Evolutionary conservation across 2,888 invertebrate genomes (phyloP).

Genomic region (Rugalucina vietnamica): DNA sequence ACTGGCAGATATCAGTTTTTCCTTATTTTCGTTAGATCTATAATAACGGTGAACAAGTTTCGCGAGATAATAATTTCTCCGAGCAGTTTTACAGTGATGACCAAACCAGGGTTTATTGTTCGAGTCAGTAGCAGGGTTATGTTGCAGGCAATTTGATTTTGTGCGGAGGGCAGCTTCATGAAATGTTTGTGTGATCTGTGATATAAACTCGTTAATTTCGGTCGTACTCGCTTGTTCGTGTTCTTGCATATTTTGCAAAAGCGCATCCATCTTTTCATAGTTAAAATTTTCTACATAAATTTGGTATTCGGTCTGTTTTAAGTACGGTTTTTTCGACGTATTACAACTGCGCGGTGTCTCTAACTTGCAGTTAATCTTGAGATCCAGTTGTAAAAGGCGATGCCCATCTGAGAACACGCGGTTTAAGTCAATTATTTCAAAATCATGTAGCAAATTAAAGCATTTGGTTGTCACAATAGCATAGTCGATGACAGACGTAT

Average conservation of each 20-base stretch:
- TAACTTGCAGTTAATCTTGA: not conserved
- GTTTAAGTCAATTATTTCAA: constrained; percentile 16
- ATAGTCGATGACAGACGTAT: constrained; percentile 15
- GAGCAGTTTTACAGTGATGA: not conserved
- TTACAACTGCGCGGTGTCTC: too few relatives aligned
- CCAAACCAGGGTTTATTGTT: constrained; percentile 34
- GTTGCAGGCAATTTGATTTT: not conserved
- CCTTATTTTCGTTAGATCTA: not conserved
- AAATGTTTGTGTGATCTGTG: not conserved
- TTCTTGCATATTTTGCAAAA: not conserved
- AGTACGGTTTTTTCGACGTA: not conserved
- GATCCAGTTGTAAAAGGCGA: not conserved
- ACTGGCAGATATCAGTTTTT: not conserved
- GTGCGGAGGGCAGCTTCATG: not conserved
- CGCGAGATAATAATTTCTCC: constrained; percentile 10
- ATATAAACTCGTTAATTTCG: not conserved
- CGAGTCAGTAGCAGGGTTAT: not conserved
- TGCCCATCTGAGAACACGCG: constrained; percentile 27
- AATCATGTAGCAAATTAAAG: not conserved
- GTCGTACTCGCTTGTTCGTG: not conserved
- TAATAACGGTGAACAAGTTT: not conserved
- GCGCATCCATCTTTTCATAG: not conserved
- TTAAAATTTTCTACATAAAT: not conserved
- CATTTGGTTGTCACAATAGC: not conserved
- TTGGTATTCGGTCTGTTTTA: not conserved